Evolutionary conservation across 2,888 invertebrate genomes (phyloP).

Genomic region (Kuschelorhynchus macadamiae): DNA sequence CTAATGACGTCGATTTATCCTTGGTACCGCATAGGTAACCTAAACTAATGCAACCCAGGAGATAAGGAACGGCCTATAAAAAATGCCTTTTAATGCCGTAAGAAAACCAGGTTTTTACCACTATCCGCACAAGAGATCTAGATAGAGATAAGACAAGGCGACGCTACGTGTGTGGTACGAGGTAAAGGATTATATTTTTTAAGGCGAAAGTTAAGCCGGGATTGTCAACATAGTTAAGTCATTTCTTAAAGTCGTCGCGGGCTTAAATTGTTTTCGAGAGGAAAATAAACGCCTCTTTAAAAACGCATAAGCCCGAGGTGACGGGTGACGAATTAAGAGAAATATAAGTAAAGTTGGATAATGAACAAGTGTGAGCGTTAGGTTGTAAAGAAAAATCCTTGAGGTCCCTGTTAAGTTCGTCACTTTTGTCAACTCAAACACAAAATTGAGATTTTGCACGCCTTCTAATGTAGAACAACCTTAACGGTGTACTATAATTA

Average conservation of each 20-base stretch:
- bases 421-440: too few species aligned
- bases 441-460: too few species aligned
- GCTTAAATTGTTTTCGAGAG: slow-evolving; percentile 21
- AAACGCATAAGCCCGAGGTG: slow-evolving; percentile 19
- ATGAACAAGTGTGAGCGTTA: too few species aligned
- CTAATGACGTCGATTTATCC: slow-evolving; percentile 32
- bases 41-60: slow-evolving; percentile 17
- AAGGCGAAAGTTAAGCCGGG: slow-evolving; percentile 33
- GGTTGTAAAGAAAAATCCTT: too few species aligned
- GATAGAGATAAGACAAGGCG: slow-evolving; percentile 48
- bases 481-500: too few species aligned
- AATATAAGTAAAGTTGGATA: slow-evolving; percentile 5
- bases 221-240: slow-evolving; percentile 46
- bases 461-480: too few species aligned
- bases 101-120: slow-evolving; percentile 47
- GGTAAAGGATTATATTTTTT: slow-evolving; percentile 41
- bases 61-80: slow-evolving; percentile 34
- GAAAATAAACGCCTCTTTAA: slow-evolving; percentile 10
- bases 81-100: slow-evolving; percentile 39
- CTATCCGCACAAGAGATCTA: slow-evolving; percentile 47
- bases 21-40: slow-evolving; percentile 6
- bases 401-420: too few species aligned
- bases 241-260: slow-evolving; percentile 28
- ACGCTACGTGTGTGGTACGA: slow-evolving; percentile 45
- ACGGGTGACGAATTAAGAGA: slow-evolving; percentile 3